Evolutionary conservation across 2,797 vertebrate genomes (phyloP).

Genomic region (Cossypha heuglini): DNA sequence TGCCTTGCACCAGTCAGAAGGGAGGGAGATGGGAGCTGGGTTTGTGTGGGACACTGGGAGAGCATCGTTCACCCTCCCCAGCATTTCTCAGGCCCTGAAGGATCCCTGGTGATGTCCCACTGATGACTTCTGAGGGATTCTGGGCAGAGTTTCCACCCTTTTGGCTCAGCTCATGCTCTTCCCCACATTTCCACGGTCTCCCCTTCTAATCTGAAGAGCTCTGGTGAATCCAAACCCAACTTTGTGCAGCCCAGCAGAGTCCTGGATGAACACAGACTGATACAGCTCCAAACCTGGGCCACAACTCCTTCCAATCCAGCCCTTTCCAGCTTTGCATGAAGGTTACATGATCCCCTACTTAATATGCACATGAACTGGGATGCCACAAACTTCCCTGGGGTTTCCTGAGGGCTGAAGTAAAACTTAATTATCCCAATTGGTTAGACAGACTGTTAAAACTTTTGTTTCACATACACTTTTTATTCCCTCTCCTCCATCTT

Average conservation of each 20-base stretch:
- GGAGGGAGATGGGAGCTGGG: background rate
- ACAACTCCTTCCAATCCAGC: background rate
- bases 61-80: background rate
- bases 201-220: background rate
- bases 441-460: slow-evolving; percentile 48
- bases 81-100: fast-evolving
- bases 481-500: slow-evolving; percentile 53
- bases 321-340: background rate
- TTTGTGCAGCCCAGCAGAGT: background rate
- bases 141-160: background rate
- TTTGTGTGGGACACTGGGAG: fast-evolving
- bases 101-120: background rate
- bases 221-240: background rate
- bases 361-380: slow-evolving; percentile 59
- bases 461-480: slow-evolving; percentile 51
- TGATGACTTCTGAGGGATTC: background rate
- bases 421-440: slow-evolving; percentile 62
- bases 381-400: slow-evolving; percentile 53
- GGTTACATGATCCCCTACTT: slow-evolving; percentile 67
- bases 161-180: background rate
- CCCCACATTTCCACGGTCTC: background rate
- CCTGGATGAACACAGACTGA: background rate
- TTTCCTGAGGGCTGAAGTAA: slow-evolving; percentile 59
- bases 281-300: background rate
- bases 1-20: background rate